Evolutionary conservation across 2,113 vertebrate genomes (phyloP), one percentile per base, ranked within the genome.

Genomic region (Gnathochromis pfefferi): DNA sequence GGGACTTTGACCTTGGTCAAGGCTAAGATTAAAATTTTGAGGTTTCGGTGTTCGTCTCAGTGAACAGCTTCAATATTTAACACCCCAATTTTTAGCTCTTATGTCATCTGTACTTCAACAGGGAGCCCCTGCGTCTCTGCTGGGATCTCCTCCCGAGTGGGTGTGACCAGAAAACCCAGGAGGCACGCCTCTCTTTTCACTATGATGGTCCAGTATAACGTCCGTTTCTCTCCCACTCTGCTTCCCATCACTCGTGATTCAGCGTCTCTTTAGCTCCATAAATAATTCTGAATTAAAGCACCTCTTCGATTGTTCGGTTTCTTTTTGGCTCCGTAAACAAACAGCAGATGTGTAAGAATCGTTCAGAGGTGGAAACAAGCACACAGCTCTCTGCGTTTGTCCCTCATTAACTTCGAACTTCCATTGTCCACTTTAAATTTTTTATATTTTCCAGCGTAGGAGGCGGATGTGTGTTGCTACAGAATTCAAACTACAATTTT

Each of bases 11-110:
- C 19, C 9, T 9, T n/a, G 49, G 19, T 51, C 47, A 51, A 51
- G 17, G 47, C 47, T 23, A 1, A 55, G 53, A 23, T 55, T 7
- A 57, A 57, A 57, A 0, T 1, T 55, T 55, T 54, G 60, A 65
- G 60, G 9, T 12, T 68, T 65, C 1, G 10, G 33, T 21, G 60
- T 38, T 65, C 10, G 2, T 63, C 58, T 10, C 58, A 63, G 4
- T 35, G 9, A n/a, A 65, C 31, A 38, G 17, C 31, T 33, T 38
- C 33, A 21, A 7, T 65, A 65, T 65, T 38, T 38, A 68, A 40
- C 10, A 38, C 19, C 31, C 9, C 0, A 0, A 7, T 12, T 65
- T 35, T 65, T 35, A 65, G 17, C 17, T 65, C 0, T 1, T 33
- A 3, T 33, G 58, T 60, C 8, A 17, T 33, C 17, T 19, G 8